A percentile compares a stretch with the other conserved stretches of the same genome.
Conservation (phyloP, 2,797 vertebrate species). For the Sebastes baramenuke region DNA sequence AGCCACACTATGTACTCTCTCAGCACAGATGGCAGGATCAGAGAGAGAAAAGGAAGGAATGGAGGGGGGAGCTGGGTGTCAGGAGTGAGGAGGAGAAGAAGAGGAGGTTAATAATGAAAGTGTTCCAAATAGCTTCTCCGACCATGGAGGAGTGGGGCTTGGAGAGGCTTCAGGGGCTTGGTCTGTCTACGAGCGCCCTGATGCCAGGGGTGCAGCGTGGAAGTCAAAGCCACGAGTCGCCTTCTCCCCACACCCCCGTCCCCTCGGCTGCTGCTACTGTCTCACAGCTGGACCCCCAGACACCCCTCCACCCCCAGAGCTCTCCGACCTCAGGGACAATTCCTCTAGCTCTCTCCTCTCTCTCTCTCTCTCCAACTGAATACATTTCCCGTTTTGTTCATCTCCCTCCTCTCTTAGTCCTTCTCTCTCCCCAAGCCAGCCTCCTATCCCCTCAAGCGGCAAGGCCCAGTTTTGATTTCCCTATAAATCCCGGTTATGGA, state of each 20-base stretch:
- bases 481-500: conserved; percentile 84
- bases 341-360: conserved; percentile 4
- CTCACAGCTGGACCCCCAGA: conserved; percentile 37
- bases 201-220: conserved; percentile 50
- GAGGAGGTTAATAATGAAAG: conserved; percentile 71
- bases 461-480: conserved; percentile 78
- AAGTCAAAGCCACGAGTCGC: conserved; percentile 65
- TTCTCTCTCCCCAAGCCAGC: conserved; percentile 54
- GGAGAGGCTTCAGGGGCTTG: conserved; percentile 60
- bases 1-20: conserved; percentile 32
- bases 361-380: conserved; percentile 30
- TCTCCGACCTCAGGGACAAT: conserved; percentile 50
- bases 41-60: conserved; percentile 29
- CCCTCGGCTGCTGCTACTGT: conserved; percentile 35
- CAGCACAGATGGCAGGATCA: conserved; percentile 52
- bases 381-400: conserved; percentile 65
- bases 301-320: conserved; percentile 18
- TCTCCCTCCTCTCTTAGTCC: conserved; percentile 47
- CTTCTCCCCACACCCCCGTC: background rate
- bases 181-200: conserved; percentile 48
- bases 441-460: conserved; percentile 71
- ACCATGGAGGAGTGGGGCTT: conserved; percentile 53
- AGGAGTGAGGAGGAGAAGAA: conserved; percentile 20
- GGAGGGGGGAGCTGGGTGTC: conserved; percentile 6
- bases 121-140: conserved; percentile 65